Evolutionary conservation across 2,888 invertebrate species (phyloP).

Genomic region (Blomia tropicalis): DNA sequence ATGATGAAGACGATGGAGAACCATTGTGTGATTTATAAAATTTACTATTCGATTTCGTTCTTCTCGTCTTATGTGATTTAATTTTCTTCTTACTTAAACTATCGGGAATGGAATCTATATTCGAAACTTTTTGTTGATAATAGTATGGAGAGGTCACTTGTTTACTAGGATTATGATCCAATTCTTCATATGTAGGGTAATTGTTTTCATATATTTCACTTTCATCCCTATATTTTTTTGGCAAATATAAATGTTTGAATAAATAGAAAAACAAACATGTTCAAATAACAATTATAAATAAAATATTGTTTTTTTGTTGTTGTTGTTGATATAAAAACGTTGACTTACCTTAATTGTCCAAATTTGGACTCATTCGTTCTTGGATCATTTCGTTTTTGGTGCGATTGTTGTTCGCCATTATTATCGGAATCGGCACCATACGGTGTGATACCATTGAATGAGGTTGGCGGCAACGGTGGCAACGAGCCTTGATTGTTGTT

Average conservation of each 20-base stretch:
- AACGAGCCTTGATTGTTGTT: too few species aligned
- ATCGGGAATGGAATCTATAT: background rate
- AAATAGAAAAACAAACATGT: background rate
- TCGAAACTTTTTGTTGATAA: background rate
- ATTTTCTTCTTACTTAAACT: background rate
- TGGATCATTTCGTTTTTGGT: too few species aligned
- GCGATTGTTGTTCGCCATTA: too few species aligned
- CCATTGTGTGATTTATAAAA: constrained; percentile 1
- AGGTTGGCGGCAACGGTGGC: too few species aligned
- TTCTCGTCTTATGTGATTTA: background rate
- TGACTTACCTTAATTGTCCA: too few species aligned
- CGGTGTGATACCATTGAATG: too few species aligned
- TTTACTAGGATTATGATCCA: background rate
- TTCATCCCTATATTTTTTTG: background rate
- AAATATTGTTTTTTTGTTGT: too few species aligned
- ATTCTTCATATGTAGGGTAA: background rate
- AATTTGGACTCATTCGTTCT: too few species aligned
- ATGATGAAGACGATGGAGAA: background rate
- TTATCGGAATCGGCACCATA: too few species aligned
- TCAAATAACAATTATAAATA: too few species aligned
- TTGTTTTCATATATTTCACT: background rate
- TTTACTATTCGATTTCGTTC: background rate
- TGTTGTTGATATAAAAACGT: too few species aligned
- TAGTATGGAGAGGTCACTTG: background rate
- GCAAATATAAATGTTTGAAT: background rate